Evolutionary conservation across 2,113 vertebrate species (phyloP), one percentile per base, ranked within the genome.

Genomic region (Ptilonorhynchus violaceus): DNA sequence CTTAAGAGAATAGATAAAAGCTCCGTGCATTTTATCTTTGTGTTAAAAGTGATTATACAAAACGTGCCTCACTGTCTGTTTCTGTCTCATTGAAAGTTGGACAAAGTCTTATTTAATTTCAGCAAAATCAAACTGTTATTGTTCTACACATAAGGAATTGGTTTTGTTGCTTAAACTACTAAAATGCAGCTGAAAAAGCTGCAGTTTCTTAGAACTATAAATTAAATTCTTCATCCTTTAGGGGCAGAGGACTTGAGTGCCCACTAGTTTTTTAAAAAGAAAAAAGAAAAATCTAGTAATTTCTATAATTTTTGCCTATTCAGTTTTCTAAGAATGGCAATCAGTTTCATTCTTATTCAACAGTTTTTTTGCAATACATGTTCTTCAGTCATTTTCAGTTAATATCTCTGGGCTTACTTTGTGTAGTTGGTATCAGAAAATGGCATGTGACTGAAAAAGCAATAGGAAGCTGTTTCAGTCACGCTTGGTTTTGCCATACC

Each of bases 151-250:
- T 77, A 88, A 92, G 92, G 75, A 95, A 59, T 35, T 70, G 58
- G 33, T 89, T 97, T 94, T 77, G 74, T 83, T 81, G 75, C 78
- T 89, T 88, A 85, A 83, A 47, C 87, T 95, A 55, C 72, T 92
- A 77, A 91, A 93, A 82, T 64, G 23, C 41, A 82, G 13, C 50
- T 46, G 67, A 76, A 96, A 81, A 95, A 81, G 5, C 6, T 77
- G 30, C 16, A 50, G 10, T 83, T 95, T 80, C 70, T 73, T 92
- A 63, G 70, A 96, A 70, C 46, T 89, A 6, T 82, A 74, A 90
- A 89, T 96, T 91, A 81, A 59, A 50, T 69, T 83, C 55, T 89
- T 94, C 27, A 31, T 89, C 46, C 39, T 74, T 86, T 58, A 62
- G 28, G 69, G 44, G 37, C 49, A 69, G 58, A 82, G 72, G n/a